Evolutionary conservation across 2,113 vertebrate species (phyloP).

Genomic region (Seriola quinqueradiata): DNA sequence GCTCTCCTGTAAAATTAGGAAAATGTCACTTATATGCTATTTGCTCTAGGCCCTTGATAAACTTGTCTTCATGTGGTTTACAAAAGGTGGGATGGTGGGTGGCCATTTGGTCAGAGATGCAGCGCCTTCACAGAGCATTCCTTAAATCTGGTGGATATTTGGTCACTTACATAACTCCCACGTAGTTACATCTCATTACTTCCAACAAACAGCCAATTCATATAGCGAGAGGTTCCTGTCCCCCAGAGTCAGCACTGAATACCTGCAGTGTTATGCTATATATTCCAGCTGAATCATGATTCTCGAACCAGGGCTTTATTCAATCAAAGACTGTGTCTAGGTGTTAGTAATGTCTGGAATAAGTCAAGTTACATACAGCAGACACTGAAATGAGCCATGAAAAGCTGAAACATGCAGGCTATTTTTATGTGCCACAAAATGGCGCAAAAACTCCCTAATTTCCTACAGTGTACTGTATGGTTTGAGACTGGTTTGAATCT

Average conservation of each 20-base stretch:
- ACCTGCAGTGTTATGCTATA: constrained; percentile 74
- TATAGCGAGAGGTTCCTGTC: constrained; percentile 70
- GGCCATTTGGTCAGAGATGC: constrained; percentile 70
- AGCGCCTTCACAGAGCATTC: constrained; percentile 69
- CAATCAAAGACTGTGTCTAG: constrained; percentile 48
- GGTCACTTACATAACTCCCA: constrained; percentile 83
- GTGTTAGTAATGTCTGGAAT: constrained; percentile 43
- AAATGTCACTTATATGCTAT: constrained; percentile 48
- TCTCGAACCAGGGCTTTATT: constrained; percentile 62
- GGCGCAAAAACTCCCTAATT: not conserved
- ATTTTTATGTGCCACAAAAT: constrained; percentile 9
- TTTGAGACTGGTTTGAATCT: not conserved
- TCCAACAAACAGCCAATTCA: constrained; percentile 80
- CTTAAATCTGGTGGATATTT: constrained; percentile 77
- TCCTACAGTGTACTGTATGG: not conserved
- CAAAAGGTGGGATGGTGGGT: constrained; percentile 78
- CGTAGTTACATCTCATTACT: constrained; percentile 82
- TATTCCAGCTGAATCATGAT: constrained; percentile 77
- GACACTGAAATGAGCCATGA: constrained; percentile 21
- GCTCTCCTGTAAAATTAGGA: constrained; percentile 27
- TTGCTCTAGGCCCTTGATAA: constrained; percentile 46
- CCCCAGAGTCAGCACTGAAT: constrained; percentile 72
- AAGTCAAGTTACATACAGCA: constrained; percentile 31
- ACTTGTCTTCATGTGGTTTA: constrained; percentile 79
- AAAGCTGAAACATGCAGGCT: constrained; percentile 1